A percentile compares a stretch with the other conserved stretches of the same genome.
phyloP scores from a whole-genome alignment of 2,113 vertebrate genomes.

The Alethe castanea region DNA sequence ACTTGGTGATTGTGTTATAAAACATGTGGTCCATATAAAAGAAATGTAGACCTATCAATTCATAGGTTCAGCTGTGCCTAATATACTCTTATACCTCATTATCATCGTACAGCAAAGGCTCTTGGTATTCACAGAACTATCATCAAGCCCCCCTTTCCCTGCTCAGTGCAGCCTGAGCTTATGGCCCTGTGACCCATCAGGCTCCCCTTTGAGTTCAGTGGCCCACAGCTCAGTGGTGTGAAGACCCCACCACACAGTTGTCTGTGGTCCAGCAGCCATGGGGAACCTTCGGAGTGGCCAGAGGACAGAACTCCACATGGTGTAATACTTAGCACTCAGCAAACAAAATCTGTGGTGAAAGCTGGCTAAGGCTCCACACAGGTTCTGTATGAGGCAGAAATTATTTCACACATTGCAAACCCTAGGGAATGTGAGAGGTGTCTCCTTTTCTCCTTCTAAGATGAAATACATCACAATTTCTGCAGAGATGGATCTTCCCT shows the following conservation, averaged over 20 bases:
- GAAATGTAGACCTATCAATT: not conserved
- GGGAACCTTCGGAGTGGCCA: not conserved
- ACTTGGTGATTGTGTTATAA: not conserved
- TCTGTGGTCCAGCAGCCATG: not conserved
- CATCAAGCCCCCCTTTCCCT: not conserved
- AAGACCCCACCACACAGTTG: not conserved
- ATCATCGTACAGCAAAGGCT: not conserved
- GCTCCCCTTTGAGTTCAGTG: fast-evolving
- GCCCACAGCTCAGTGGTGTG: not conserved
- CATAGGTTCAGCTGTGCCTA: not conserved
- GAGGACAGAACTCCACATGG: not conserved
- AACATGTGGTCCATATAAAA: not conserved
- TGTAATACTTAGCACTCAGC: not conserved
- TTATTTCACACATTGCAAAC: not conserved
- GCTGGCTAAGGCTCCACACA: not conserved
- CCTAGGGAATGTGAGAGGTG: not conserved
- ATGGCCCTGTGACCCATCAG: not conserved
- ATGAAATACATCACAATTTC: not conserved
- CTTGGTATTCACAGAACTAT: not conserved
- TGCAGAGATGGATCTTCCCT: not conserved
- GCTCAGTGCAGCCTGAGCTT: not conserved
- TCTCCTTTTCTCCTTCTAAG: not conserved
- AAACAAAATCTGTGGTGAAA: not conserved
- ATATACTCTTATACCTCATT: not conserved
- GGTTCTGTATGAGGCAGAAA: not conserved